Conservation (phyloP, 2,113 vertebrate genomes). For the Menura novaehollandiae region DNA sequence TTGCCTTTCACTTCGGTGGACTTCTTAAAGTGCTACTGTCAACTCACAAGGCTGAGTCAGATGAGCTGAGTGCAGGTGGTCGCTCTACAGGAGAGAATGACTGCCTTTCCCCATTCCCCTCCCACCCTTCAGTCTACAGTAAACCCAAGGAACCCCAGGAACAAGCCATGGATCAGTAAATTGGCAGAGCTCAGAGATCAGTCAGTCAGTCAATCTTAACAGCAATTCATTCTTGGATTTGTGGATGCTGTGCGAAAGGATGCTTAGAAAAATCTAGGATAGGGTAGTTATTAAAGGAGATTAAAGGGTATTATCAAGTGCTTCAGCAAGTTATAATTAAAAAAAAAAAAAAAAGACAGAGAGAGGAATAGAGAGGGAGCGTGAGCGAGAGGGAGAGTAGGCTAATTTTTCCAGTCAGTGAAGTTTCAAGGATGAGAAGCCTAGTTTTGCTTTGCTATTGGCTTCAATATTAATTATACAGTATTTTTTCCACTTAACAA, state of each 20-base stretch:
- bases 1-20: background rate
- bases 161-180: conserved; percentile 33
- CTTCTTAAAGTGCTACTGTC: background rate
- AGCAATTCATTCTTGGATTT: conserved; percentile 67
- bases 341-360: background rate
- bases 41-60: background rate
- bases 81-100: background rate
- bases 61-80: background rate
- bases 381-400: background rate
- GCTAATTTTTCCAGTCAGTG: conserved; percentile 72
- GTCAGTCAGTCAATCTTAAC: conserved; percentile 67
- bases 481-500: conserved; percentile 58
- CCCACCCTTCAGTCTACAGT: background rate
- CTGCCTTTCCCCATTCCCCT: background rate
- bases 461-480: conserved; percentile 71
- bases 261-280: conserved; percentile 64
- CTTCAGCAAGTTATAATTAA: conserved; percentile 73
- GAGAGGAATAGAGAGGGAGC: background rate
- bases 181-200: conserved; percentile 53
- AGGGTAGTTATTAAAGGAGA: conserved; percentile 75
- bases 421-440: conserved; percentile 73
- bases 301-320: conserved; percentile 74
- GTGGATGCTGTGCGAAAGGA: conserved; percentile 63
- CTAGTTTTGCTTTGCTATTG: conserved; percentile 58
- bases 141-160: background rate